Conservation (phyloP, 1,140 invertebrate species). For the Nephila pilipes region DNA sequence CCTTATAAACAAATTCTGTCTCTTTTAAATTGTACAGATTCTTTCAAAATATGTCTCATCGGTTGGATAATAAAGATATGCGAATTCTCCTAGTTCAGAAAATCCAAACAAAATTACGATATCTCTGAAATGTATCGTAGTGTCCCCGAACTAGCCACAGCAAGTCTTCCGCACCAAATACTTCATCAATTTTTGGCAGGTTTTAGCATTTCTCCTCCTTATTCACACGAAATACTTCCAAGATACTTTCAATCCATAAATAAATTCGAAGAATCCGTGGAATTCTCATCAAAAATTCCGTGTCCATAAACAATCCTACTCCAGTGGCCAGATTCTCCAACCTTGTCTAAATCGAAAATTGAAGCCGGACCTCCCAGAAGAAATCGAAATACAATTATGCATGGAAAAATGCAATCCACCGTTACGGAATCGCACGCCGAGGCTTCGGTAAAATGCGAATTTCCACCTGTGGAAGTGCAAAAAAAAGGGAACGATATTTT, state of each 20-base stretch:
- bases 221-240: neutral
- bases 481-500: neutral
- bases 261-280: neutral
- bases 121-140: too few species aligned
- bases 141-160: neutral
- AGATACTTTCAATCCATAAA: neutral
- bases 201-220: too few species aligned
- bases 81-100: too few species aligned
- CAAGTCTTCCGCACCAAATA: neutral
- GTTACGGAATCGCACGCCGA: constrained; percentile 8
- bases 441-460: neutral
- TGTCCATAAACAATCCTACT: neutral
- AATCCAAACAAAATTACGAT: too few species aligned
- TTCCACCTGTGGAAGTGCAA: constrained; percentile 6
- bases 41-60: too few species aligned
- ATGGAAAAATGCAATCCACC: constrained; percentile 47
- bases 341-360: neutral
- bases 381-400: constrained; percentile 51
- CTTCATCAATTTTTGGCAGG: neutral
- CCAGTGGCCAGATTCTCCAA: neutral
- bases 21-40: too few species aligned
- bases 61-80: too few species aligned
- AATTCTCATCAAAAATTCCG: neutral
- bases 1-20: too few species aligned
- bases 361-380: constrained; percentile 8